Percentiles rank a stretch among this genome's conserved stretches.
phyloP scores from a whole-genome alignment of 2,113 vertebrate species.

The Pica pica region DNA sequence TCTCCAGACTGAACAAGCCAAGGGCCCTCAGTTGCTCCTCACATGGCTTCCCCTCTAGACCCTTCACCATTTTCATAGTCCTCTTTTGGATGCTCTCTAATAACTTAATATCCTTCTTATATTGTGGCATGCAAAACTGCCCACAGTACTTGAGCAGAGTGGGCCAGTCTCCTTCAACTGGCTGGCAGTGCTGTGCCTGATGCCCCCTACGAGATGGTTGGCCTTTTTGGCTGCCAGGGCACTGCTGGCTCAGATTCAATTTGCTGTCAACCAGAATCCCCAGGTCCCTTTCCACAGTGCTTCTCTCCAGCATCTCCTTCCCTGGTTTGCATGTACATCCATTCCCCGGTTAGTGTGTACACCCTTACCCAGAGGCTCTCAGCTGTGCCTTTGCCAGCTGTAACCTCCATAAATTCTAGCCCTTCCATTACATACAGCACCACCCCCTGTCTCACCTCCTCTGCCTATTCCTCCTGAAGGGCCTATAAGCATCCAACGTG shows the following conservation, averaged over 20 bases:
- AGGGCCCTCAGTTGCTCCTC: not conserved
- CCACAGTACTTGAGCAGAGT: not conserved
- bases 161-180: not conserved
- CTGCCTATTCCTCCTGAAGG: not conserved
- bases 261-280: not conserved
- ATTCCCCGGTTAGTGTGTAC: not conserved
- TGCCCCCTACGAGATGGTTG: not conserved
- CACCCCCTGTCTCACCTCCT: not conserved
- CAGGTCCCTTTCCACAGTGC: accelerated
- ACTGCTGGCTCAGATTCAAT: not conserved
- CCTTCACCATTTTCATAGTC: not conserved
- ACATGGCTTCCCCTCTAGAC: not conserved
- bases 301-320: not conserved
- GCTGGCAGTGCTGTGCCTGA: not conserved
- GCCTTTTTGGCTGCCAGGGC: not conserved
- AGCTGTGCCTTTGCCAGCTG: not conserved
- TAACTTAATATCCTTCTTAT: not conserved
- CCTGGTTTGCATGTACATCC: not conserved
- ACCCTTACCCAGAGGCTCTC: not conserved
- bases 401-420: not conserved
- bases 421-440: not conserved
- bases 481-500: not conserved
- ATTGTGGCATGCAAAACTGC: not conserved
- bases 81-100: not conserved
- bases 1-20: not conserved